These are phyloP conservation scores for Nycticryphes semicollaris DNA, from an alignment of 2,113 vertebrate species.

Conservation along the genomic window DNA sequence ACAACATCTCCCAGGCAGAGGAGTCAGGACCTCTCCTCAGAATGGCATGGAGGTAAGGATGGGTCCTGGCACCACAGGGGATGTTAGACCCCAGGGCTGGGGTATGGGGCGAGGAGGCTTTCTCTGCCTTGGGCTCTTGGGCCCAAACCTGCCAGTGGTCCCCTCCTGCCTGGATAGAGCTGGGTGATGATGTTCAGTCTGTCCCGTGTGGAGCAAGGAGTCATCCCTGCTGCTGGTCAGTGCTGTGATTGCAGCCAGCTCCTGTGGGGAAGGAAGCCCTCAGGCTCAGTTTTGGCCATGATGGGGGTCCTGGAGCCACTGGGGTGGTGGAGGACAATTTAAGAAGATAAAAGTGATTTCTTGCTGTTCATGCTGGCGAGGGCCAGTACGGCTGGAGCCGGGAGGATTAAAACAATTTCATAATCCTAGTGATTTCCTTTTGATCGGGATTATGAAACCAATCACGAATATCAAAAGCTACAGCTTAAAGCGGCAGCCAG, in stretches of 20 bases:
- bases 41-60: background rate
- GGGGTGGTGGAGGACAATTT: background rate
- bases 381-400: background rate
- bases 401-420: conserved; percentile 70
- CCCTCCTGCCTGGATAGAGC: background rate
- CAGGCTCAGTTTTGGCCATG: background rate
- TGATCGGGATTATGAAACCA: conserved; percentile 77
- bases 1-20: background rate
- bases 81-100: background rate
- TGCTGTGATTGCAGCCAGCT: background rate
- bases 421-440: conserved; percentile 73
- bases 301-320: background rate
- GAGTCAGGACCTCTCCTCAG: background rate
- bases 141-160: background rate
- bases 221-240: background rate
- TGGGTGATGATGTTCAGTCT: accelerated
- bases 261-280: background rate
- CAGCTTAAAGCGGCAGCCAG: conserved; percentile 25
- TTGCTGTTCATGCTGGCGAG: background rate
- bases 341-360: conserved; percentile 24
- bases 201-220: background rate
- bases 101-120: accelerated
- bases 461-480: conserved; percentile 72
- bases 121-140: background rate
- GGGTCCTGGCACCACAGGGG: accelerated